Conservation (phyloP, 2,113 vertebrate genomes). For the Rostratula benghalensis region DNA sequence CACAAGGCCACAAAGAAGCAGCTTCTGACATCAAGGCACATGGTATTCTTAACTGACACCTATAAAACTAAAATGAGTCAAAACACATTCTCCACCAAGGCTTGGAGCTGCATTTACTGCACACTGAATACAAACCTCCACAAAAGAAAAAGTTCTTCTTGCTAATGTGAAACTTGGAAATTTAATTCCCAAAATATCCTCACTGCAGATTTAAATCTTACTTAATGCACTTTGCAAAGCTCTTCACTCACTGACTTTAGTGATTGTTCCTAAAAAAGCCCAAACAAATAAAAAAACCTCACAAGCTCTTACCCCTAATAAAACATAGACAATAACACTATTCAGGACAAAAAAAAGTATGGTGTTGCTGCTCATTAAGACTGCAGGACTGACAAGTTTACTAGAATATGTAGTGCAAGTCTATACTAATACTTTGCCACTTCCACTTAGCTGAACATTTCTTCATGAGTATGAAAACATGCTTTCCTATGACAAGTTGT, state of each 20-base stretch:
- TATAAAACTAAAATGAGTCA: constrained; percentile 49
- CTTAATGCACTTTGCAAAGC: neutral
- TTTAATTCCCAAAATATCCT: neutral
- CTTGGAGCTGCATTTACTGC: neutral
- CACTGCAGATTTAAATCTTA: neutral
- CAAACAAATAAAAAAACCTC: neutral
- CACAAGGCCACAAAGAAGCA: constrained; percentile 18
- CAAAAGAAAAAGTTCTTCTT: neutral
- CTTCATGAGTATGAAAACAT: neutral
- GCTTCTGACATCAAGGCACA: constrained; percentile 3
- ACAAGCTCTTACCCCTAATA: neutral
- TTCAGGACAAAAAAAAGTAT: neutral
- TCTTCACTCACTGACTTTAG: neutral
- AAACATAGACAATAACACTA: neutral
- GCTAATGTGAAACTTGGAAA: neutral
- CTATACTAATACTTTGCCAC: neutral
- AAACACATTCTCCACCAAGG: neutral
- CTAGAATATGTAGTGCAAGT: neutral
- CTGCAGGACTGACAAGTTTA: neutral
- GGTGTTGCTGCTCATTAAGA: neutral
- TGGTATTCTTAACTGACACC: constrained; percentile 51
- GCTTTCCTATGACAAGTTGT: neutral
- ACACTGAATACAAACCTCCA: neutral
- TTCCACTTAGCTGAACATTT: neutral
- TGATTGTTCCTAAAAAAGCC: neutral